Base-by-base conservation (phyloP, 1,140 invertebrate genomes). In the Papilio aristodemus region DNA sequence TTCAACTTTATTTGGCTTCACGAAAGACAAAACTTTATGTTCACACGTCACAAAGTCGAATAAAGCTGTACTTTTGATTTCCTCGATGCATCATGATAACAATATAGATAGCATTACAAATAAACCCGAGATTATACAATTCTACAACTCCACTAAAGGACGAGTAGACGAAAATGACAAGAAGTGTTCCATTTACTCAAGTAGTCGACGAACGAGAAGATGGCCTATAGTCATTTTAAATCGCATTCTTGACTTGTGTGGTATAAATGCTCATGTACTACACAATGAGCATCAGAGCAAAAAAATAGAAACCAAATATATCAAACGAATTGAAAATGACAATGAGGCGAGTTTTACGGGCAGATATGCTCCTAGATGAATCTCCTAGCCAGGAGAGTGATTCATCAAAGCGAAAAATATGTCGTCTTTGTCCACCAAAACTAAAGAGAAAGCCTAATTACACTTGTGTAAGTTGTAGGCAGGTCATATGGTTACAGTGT, bases 141-240 rank as follows among this genome's bases (percentile, higher is more conserved):
- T 80, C 62, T 91, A 92, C 54, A 89, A 92, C 73, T 13, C 13
- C 4, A 89, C 87, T 10, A 92, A 92, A 82, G 85, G 83, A 7
- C 86, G 82, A 4, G 87, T 92, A 0, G 90, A 91, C 72, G 78
- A 73, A 54, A 70, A 88, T 4, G 88, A 90, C 71, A 80, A 91
- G 77, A 84, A 88, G 75, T 85, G 79, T 67, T 80, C 80, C 2
- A 77, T 68, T 54, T 90, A 87, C 78, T 85, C 80, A n/a, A 73
- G 73, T 58, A 71, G 73, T 43, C 71, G 88, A 68, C 78, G 71
- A 71, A 89, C 79, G 13, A 70, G 74, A 46, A 76, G 86, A 25
- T 91, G 86, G 90, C 83, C 91, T 19, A 75, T 82, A 87, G 82
- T 73, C 25, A 36, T 87, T 57, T 83, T 90, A 68, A 78, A 79